A percentile compares a stretch with the other conserved stretches of the same genome.
These are phyloP conservation scores for Labeo calbasu DNA, from an alignment of 2,797 vertebrate species.

Conservation along the genomic window DNA sequence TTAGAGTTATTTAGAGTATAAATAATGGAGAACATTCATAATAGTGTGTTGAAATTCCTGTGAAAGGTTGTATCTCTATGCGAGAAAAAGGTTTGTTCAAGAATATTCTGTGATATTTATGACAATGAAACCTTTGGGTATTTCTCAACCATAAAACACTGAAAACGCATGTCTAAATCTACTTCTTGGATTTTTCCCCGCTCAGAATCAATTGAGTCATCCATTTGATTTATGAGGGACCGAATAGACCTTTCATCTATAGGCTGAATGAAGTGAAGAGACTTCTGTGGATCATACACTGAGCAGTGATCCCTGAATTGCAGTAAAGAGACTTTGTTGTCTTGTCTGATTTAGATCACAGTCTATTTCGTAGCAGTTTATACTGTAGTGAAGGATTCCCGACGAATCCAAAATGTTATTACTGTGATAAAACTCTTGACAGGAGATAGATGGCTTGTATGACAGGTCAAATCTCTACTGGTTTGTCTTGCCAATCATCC, in stretches of 20 bases:
- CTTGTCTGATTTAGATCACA: conserved; percentile 20
- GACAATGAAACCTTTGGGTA: conserved; percentile 19
- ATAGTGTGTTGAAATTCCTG: background rate
- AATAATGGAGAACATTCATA: background rate
- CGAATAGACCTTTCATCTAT: conserved; percentile 15
- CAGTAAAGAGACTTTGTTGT: conserved; percentile 15
- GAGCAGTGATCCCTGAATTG: conserved; percentile 21
- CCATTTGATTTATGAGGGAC: background rate
- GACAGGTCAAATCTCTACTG: background rate
- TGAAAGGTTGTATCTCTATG: background rate
- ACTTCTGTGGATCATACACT: conserved; percentile 18
- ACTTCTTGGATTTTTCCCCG: background rate
- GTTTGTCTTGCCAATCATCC: background rate
- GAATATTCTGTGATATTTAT: conserved; percentile 12
- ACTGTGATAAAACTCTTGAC: conserved; percentile 5
- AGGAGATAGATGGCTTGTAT: conserved; percentile 18
- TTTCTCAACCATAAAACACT: conserved; percentile 1
- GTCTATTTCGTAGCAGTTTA: background rate
- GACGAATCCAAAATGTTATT: conserved; percentile 10
- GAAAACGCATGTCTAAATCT: background rate
- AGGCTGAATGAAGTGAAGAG: background rate
- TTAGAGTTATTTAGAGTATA: conserved; percentile 3
- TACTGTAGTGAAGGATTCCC: background rate
- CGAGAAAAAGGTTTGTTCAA: background rate
- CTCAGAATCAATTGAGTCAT: background rate